phyloP scores from a whole-genome alignment of 1,140 invertebrate species.

The Eumeta japonica region DNA sequence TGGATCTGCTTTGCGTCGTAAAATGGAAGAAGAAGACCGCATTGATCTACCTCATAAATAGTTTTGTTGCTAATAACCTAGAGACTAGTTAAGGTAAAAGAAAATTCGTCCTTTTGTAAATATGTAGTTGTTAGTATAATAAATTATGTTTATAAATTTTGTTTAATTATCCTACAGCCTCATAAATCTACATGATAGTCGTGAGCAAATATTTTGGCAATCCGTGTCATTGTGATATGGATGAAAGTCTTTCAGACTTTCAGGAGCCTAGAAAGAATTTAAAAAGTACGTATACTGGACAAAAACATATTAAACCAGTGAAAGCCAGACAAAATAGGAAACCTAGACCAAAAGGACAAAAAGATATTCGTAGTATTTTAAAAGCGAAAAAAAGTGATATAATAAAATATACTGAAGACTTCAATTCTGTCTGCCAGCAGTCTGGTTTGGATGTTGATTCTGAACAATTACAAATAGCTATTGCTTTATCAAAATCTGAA shows the following conservation, averaged over 20 bases:
- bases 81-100: too few relatives aligned
- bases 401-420: slow-evolving; percentile 35
- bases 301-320: slow-evolving; percentile 14
- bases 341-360: slow-evolving; percentile 42
- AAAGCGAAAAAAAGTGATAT: slow-evolving; percentile 40
- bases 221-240: slow-evolving; percentile 25
- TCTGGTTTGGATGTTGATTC: slow-evolving; percentile 52
- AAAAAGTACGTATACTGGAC: slow-evolving; percentile 19
- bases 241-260: slow-evolving; percentile 42
- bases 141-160: too few relatives aligned
- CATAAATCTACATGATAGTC: too few relatives aligned
- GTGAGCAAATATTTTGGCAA: slow-evolving; percentile 41
- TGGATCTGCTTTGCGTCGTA: slow-evolving; percentile 22
- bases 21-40: slow-evolving; percentile 24
- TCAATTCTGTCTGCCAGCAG: slow-evolving; percentile 39
- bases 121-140: too few relatives aligned
- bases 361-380: slow-evolving; percentile 36
- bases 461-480: slow-evolving; percentile 58
- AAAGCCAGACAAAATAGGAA: slow-evolving; percentile 18
- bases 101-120: too few relatives aligned
- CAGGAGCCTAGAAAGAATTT: slow-evolving; percentile 26
- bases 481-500: slow-evolving; percentile 58
- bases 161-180: too few relatives aligned
- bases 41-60: slow-evolving; percentile 35
- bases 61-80: too few relatives aligned